Evolutionary conservation across 30 jellyfish, hydroid and myxozoan species (phyloP).

Genomic region (Pseudorhiza aurosa): DNA sequence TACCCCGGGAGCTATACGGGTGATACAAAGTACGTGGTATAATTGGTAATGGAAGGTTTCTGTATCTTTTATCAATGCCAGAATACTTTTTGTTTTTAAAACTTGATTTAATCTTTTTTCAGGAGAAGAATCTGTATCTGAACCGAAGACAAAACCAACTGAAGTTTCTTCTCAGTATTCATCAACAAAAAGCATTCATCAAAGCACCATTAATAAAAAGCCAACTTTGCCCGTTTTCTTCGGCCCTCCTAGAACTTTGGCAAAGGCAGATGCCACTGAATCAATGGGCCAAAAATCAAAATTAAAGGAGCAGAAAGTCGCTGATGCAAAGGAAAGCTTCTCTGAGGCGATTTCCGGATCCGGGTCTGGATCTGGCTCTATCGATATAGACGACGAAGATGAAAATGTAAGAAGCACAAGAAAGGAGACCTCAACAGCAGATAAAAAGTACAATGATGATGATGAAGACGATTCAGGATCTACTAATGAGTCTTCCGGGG

Average conservation of each 20-base stretch:
- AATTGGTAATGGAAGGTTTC: too few species aligned
- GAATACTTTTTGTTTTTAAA: too few species aligned
- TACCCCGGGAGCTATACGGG: too few species aligned
- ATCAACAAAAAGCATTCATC: neutral
- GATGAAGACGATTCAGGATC: slow-evolving; percentile 16
- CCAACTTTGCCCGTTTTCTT: slow-evolving; percentile 9
- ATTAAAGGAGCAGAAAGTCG: neutral
- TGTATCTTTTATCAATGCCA: too few species aligned
- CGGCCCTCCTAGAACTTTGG: neutral
- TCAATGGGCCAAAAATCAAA: neutral
- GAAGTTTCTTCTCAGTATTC: neutral
- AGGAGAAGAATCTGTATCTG: slow-evolving; percentile 32
- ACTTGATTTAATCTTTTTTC: too few species aligned
- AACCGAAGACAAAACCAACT: neutral
- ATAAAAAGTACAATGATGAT: slow-evolving; percentile 2
- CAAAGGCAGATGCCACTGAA: neutral
- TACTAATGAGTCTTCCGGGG: neutral
- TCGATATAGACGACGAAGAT: neutral
- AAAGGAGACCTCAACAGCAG: neutral
- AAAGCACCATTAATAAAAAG: slow-evolving; percentile 20
- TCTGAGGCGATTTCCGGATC: neutral
- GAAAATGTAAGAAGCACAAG: too few species aligned
- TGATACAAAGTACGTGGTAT: too few species aligned
- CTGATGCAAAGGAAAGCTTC: neutral
- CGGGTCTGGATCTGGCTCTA: neutral